Evolutionary conservation across 2,797 vertebrate genomes (phyloP), one percentile per base, ranked within the genome.

Genomic region (Poecile montanus): DNA sequence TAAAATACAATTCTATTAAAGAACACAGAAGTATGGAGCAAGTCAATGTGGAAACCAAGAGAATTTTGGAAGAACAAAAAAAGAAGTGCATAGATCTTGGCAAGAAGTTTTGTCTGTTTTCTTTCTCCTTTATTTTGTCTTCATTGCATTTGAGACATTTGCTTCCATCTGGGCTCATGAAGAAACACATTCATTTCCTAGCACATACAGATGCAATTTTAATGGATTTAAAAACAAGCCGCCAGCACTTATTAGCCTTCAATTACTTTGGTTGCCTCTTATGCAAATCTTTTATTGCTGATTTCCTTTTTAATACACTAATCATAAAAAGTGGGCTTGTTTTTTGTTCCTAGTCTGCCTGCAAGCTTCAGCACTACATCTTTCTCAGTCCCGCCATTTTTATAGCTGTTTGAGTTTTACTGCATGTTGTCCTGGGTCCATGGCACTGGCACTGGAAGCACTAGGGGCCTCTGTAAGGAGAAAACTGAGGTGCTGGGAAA

Each of bases 351-450:
- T 74, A 48, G 53, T 40, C 17, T 82, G 9, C 9, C 32, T 58
- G 18, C 42, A 85, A 65, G 11, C 10, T 50, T 67, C 36, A 44
- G 26, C 25, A 14, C 32, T n/a, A 8, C 1, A 1, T 54, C 29
- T 67, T 54, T 85, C 63, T 58, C 18, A 27, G 29, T 44, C 16
- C 6, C 3, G 5, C 7, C 0, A 7, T 44, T 80, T 74, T 66
- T 48, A n/a, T 2, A 36, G 8, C 7, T 45, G 7, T 38, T 66
- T 19, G 40, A 1, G 5, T 57, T 82, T 72, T 80, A 12, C 15
- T 54, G 4, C 1, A 0, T 19, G 8, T 13, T 44, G 13, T 17
- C 10, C 3, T 17, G 30, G 15, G 11, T 1, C 3, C 45, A 25
- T 8, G 14, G 54, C 25, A 21, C 42, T 44, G 40, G 15, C 20